phyloP scores from a whole-genome alignment of 2,797 vertebrate genomes.

The Nyctalus aviator region DNA sequence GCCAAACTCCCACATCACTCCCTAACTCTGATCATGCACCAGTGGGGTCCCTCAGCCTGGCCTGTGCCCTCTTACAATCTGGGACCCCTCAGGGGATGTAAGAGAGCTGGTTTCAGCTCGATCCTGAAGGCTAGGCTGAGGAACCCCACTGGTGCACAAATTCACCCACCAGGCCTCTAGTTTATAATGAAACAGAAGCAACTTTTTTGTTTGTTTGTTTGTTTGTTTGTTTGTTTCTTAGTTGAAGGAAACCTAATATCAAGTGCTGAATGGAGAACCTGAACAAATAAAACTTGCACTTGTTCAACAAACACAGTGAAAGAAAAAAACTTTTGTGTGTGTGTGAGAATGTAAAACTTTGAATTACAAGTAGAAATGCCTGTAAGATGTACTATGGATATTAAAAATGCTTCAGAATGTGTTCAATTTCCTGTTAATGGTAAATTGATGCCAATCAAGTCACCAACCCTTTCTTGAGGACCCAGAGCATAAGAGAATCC shows the following conservation, averaged over 20 bases:
- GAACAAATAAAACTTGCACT: neutral
- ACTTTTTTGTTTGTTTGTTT: neutral
- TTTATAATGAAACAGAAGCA: constrained; percentile 24
- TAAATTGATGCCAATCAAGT: constrained; percentile 17
- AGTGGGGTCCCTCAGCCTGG: too few relatives aligned
- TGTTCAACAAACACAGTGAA: neutral
- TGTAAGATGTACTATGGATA: neutral
- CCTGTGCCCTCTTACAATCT: too few relatives aligned
- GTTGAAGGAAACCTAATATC: neutral
- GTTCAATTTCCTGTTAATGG: constrained; percentile 2
- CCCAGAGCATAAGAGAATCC: neutral
- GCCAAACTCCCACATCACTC: too few relatives aligned
- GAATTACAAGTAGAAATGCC: neutral
- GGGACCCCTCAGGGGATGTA: too few relatives aligned
- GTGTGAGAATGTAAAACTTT: neutral
- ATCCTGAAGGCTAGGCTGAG: too few relatives aligned
- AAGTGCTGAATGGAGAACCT: neutral
- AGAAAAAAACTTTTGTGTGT: neutral
- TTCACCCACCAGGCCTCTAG: too few relatives aligned
- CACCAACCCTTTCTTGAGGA: neutral
- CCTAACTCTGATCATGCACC: too few relatives aligned
- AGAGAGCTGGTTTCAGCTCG: too few relatives aligned
- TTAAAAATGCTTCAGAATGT: constrained; percentile 19
- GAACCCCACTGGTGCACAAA: too few relatives aligned
- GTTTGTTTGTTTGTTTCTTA: neutral